Conservation (phyloP, 1,140 invertebrate species). For the Drosophila saltans region DNA sequence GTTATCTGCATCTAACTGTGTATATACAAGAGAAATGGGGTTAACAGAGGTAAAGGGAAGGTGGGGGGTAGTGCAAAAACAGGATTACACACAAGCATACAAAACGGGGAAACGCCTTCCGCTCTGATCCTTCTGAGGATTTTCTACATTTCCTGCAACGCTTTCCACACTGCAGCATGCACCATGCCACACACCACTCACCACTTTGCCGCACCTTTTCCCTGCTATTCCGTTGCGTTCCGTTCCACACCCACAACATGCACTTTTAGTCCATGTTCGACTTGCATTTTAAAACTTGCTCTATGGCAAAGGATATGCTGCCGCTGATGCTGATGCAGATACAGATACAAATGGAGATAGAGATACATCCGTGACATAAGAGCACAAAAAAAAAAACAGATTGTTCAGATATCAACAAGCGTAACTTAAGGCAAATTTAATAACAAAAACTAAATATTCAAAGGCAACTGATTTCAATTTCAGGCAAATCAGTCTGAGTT, state of each 20-base stretch:
- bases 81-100: constrained; percentile 29
- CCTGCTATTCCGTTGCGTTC: neutral
- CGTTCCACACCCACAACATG: constrained; percentile 6
- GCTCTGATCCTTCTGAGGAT: constrained; percentile 59
- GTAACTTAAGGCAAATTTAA: too few species aligned
- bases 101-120: constrained; percentile 56
- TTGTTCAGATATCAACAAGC: too few species aligned
- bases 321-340: neutral
- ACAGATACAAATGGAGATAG: constrained; percentile 6
- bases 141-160: constrained; percentile 67
- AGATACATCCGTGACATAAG: too few species aligned
- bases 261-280: constrained; percentile 43
- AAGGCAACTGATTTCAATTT: too few species aligned
- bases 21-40: neutral
- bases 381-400: too few species aligned
- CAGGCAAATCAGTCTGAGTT: too few species aligned
- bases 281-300: constrained; percentile 72
- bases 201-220: neutral
- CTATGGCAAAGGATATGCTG: constrained; percentile 27
- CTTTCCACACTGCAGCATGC: neutral
- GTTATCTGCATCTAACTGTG: constrained; percentile 71
- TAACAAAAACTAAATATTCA: too few species aligned
- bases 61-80: neutral
- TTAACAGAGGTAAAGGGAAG: neutral
- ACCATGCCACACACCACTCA: too few species aligned